phyloP scores from a whole-genome alignment of 2,113 vertebrate species.

The Trogon melanurus region DNA sequence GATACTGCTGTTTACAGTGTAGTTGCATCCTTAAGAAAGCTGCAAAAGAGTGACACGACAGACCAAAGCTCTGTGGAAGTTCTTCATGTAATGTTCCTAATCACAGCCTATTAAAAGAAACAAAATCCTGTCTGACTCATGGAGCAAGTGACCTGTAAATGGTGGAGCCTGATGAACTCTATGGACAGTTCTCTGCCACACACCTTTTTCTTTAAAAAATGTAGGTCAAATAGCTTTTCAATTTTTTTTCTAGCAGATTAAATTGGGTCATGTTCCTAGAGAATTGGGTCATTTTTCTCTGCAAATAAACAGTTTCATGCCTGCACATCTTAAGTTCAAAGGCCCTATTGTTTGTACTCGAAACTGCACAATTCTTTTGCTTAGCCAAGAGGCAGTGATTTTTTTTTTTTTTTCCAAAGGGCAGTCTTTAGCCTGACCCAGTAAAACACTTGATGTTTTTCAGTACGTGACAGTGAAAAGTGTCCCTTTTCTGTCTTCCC shows the following conservation, averaged over 20 bases:
- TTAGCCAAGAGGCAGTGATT: slow-evolving; percentile 59
- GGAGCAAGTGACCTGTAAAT: slow-evolving; percentile 28
- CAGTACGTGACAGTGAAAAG: slow-evolving; percentile 7
- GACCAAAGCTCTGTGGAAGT: slow-evolving; percentile 38
- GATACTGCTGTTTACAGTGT: background rate
- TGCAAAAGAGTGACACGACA: background rate
- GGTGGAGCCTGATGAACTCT: background rate
- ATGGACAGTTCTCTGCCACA: background rate
- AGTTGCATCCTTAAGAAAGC: background rate
- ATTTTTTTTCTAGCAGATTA: slow-evolving; percentile 39
- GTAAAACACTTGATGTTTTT: slow-evolving; percentile 36
- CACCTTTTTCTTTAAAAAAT: slow-evolving; percentile 62
- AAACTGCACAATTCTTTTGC: slow-evolving; percentile 39
- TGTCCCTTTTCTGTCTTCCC: background rate
- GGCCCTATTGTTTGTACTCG: slow-evolving; percentile 62
- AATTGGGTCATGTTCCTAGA: slow-evolving; percentile 60
- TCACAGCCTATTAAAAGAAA: slow-evolving; percentile 40
- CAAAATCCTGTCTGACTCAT: slow-evolving; percentile 2
- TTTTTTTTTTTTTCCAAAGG: slow-evolving; percentile 8
- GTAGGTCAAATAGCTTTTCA: slow-evolving; percentile 42
- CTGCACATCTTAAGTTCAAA: slow-evolving; percentile 63
- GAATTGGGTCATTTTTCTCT: slow-evolving; percentile 66
- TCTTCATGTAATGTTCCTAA: slow-evolving; percentile 19
- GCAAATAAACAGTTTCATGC: slow-evolving; percentile 64
- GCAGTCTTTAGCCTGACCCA: slow-evolving; percentile 26